Base-by-base conservation (phyloP, 2,888 invertebrate genomes). In the Lasioglossum calceatum region DNA sequence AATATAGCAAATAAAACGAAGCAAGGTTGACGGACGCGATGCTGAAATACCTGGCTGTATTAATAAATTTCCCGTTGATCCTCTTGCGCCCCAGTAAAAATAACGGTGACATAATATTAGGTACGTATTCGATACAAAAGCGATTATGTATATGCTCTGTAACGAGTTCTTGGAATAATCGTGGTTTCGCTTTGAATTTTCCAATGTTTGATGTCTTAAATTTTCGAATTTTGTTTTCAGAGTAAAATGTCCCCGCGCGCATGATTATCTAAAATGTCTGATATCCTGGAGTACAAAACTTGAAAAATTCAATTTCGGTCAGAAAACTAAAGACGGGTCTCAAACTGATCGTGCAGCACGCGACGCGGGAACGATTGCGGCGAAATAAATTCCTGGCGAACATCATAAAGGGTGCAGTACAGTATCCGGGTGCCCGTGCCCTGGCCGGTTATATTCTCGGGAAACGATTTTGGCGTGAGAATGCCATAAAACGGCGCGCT, bases 1-100 rank as follows among this genome's bases (percentile, higher is more conserved):
- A 85, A 85, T 84, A 84, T 75, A 84, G 74, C 32, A 84, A 84
- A 84, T 84, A 84, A 85, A 84, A 27, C 44, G 85, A 85, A 84
- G 44, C 79, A 84, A 84, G 76, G 85, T 84, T 85, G 85, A 85
- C 71, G 71, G 85, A 79, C 84, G 79, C 85, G 44, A 32, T 72
- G 64, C 71, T 64, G 85, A 85, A 85, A 85, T 79, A 85, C 64
- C 5, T 61, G 8, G 70, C 70, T 77, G 19, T 77, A 77, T 86
- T 85, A 80, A 85, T 85, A 79, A 85, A 84, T 85, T 72, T 47
- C 44, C 23, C 67, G 44, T 16, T 54, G 61, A 70, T 32, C 70
- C 27, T 10, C 16, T 44, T 36, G 58, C 36, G 58, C 4, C 32
- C 36, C 54, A 42, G 19, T 74, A 36, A 36, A 54, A 82, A 77